Evolutionary conservation across 2,113 vertebrate species (phyloP).

Genomic region (Mirza zaza): DNA sequence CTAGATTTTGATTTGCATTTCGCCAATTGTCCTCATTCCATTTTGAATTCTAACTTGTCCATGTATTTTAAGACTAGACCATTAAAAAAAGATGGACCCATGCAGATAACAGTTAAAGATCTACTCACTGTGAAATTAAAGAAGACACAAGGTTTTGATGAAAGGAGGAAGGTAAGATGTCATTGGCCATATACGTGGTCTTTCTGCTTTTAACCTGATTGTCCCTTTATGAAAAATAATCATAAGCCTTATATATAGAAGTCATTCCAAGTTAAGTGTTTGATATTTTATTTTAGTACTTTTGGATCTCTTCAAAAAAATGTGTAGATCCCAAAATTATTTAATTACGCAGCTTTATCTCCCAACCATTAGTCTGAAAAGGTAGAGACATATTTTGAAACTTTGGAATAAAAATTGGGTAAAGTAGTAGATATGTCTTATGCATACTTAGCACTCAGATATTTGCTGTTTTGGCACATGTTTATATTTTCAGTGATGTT

Average conservation of each 20-base stretch:
- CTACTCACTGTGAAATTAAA: conserved; percentile 89
- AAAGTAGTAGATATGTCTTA: not conserved
- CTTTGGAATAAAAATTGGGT: conserved; percentile 46
- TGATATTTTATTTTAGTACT: conserved; percentile 35
- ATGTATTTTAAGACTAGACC: conserved; percentile 68
- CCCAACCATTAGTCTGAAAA: conserved; percentile 18
- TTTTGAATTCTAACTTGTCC: conserved; percentile 48
- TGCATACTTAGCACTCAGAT: not conserved
- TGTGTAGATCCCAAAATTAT: not conserved
- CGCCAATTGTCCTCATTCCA: not conserved
- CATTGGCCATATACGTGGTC: not conserved
- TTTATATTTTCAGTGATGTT: conserved; percentile 46
- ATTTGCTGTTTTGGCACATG: not conserved
- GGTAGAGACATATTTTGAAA: conserved; percentile 7
- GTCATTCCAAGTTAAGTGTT: not conserved
- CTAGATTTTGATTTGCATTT: conserved; percentile 54
- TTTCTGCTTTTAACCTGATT: conserved; percentile 20
- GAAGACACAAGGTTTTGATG: conserved; percentile 77
- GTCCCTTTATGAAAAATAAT: conserved; percentile 22
- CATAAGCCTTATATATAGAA: not conserved
- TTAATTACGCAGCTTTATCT: conserved; percentile 23
- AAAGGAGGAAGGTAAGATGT: conserved; percentile 76
- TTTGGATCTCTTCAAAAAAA: conserved; percentile 9
- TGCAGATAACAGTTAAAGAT: conserved; percentile 88
- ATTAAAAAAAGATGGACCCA: conserved; percentile 75